Evolutionary conservation across 1,140 invertebrate species (phyloP).

Genomic region (Drosophila simulans): DNA sequence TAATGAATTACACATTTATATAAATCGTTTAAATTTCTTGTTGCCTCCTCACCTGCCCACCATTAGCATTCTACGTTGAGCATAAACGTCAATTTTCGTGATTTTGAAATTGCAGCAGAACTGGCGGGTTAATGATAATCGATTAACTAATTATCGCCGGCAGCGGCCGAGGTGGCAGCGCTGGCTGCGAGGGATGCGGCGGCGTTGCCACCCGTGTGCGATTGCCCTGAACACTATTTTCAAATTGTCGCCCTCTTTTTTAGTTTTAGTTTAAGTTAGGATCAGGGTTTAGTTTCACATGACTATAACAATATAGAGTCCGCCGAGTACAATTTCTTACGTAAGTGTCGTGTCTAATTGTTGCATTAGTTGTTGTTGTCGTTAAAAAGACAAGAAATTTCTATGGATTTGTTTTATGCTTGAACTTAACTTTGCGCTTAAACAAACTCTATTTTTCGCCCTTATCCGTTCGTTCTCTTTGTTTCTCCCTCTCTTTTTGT

Average conservation of each 20-base stretch:
- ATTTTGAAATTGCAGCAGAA: conserved; percentile 16
- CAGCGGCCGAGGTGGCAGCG: conserved; percentile 26
- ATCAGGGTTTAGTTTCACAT: conserved; percentile 12
- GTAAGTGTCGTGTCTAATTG: conserved; percentile 22
- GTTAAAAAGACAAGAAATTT: conserved; percentile 30
- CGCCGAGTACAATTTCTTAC: conserved; percentile 39
- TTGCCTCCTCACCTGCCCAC: conserved; percentile 13
- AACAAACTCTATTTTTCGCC: conserved; percentile 38
- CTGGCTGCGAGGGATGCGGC: conserved; percentile 31
- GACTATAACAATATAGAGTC: conserved; percentile 28
- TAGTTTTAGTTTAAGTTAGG: conserved; percentile 7
- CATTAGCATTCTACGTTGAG: conserved; percentile 37
- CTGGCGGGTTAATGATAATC: conserved; percentile 20
- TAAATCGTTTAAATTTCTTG: conserved; percentile 48
- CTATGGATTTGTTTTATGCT: conserved; percentile 45
- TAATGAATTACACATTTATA: conserved; percentile 69
- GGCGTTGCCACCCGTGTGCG: conserved; percentile 50
- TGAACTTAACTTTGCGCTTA: conserved; percentile 67
- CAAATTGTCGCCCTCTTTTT: conserved; percentile 17
- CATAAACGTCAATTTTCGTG: conserved; percentile 22
- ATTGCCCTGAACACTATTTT: conserved; percentile 57
- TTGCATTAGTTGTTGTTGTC: conserved; percentile 20
- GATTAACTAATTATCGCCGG: conserved; percentile 34
- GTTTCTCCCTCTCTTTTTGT: conserved; percentile 6
- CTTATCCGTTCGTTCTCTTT: not conserved